Evolutionary conservation across 2,888 invertebrate genomes (phyloP).

Genomic region (Harmothoe impar): DNA sequence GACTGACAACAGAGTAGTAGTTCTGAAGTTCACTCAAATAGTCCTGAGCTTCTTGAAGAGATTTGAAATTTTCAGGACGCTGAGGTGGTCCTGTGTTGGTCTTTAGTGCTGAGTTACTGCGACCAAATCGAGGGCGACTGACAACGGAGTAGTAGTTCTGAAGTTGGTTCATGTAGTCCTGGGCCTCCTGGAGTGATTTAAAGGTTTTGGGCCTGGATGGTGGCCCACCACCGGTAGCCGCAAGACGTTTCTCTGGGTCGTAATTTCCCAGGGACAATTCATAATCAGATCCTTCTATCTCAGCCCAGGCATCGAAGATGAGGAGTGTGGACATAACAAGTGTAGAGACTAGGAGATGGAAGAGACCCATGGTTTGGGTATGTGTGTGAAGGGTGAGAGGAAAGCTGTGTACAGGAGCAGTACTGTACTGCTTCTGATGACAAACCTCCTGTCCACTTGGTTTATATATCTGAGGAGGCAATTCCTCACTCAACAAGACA

Average conservation of each 20-base stretch:
- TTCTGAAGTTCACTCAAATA: too few relatives aligned
- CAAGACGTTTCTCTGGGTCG: not conserved
- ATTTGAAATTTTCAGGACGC: too few relatives aligned
- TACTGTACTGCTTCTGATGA: not conserved
- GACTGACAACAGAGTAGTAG: too few relatives aligned
- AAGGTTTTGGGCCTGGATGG: not conserved
- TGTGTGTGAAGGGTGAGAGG: too few relatives aligned
- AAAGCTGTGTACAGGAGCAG: not conserved
- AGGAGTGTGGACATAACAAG: too few relatives aligned
- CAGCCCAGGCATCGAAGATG: too few relatives aligned
- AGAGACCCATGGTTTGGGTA: not conserved
- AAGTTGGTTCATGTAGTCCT: not conserved
- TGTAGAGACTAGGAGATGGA: not conserved
- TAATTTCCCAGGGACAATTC: not conserved
- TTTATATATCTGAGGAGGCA: not conserved
- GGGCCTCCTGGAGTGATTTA: not conserved
- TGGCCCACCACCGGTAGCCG: not conserved
- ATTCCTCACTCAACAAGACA: not conserved
- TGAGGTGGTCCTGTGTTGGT: not conserved
- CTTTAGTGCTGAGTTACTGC: not conserved
- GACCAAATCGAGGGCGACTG: slow-evolving; percentile 15
- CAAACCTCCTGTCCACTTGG: not conserved
- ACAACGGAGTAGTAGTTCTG: too few relatives aligned
- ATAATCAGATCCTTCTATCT: not conserved
- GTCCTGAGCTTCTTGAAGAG: too few relatives aligned